These are phyloP conservation scores for Acleris cristana DNA, from an alignment of 2,888 invertebrate genomes.

Conservation along the genomic window DNA sequence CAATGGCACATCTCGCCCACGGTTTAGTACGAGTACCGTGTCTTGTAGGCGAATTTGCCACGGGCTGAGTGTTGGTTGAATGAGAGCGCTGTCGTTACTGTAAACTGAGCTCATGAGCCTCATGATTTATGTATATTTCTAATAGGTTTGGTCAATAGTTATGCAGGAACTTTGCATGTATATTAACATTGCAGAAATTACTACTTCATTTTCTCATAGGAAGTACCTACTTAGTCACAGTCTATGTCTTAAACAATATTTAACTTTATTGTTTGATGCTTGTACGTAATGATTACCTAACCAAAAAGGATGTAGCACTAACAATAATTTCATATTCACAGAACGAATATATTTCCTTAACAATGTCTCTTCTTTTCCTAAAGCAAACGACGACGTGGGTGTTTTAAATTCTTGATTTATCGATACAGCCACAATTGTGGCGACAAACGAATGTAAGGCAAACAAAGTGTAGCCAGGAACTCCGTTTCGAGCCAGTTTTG, in stretches of 20 bases:
- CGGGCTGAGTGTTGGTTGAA: background rate
- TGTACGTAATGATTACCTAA: too few species aligned
- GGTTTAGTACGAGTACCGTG: conserved; percentile 3
- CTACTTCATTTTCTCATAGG: too few species aligned
- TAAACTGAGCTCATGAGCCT: conserved; percentile 36
- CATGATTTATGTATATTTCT: conserved; percentile 35
- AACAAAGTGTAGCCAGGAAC: too few species aligned
- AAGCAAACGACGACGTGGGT: too few species aligned
- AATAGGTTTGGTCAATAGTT: conserved; percentile 30
- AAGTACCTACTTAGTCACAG: too few species aligned
- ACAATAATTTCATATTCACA: too few species aligned
- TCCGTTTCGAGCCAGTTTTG: too few species aligned
- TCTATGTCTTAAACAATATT: too few species aligned
- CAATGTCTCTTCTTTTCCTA: too few species aligned
- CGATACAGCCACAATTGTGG: background rate
- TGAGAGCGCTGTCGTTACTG: conserved; percentile 30
- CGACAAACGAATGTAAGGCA: background rate
- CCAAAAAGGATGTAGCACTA: too few species aligned
- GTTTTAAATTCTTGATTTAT: background rate
- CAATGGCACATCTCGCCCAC: conserved; percentile 40
- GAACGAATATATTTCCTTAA: too few species aligned
- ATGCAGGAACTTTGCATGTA: conserved; percentile 25
- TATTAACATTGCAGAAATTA: conserved; percentile 3
- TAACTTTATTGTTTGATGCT: too few species aligned
- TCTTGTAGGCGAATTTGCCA: conserved; percentile 9